Conservation (phyloP, 2,797 vertebrate species). For the Melopsittacus undulatus region DNA sequence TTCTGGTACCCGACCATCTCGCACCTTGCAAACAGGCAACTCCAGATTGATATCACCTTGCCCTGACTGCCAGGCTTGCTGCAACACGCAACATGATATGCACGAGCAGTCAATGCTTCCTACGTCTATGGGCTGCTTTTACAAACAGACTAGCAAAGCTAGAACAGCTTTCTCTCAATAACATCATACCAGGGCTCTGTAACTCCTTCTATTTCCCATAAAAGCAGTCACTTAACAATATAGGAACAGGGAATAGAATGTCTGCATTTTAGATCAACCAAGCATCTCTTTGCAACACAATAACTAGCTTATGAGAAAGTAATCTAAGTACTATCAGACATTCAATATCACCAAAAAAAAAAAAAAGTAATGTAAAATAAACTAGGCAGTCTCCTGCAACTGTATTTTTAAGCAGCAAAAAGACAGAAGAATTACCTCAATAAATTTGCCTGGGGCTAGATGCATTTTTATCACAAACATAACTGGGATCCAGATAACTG, state of each 20-base stretch:
- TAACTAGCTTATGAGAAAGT: slow-evolving; percentile 37
- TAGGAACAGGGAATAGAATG: neutral
- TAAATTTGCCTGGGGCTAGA: slow-evolving; percentile 90
- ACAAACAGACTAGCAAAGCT: neutral
- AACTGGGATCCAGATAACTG: slow-evolving; percentile 98
- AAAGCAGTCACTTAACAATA: neutral
- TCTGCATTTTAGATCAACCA: neutral
- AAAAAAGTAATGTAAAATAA: neutral
- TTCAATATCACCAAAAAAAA: neutral
- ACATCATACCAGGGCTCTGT: neutral
- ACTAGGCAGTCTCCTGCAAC: neutral
- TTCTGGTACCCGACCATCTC: neutral
- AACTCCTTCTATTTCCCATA: neutral
- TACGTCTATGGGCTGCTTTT: fast-evolving
- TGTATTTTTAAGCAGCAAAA: neutral
- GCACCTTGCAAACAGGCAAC: fast-evolving
- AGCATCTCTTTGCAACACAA: neutral
- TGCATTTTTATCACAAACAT: slow-evolving; percentile 99
- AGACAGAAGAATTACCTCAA: slow-evolving; percentile 83
- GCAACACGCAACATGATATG: fast-evolving
- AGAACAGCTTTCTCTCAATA: neutral
- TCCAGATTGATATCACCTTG: fast-evolving
- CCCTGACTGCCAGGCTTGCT: neutral
- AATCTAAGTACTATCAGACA: neutral
- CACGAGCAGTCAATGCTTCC: neutral